Base-by-base conservation (phyloP, 2,797 vertebrate species). In the Characodon lateralis region DNA sequence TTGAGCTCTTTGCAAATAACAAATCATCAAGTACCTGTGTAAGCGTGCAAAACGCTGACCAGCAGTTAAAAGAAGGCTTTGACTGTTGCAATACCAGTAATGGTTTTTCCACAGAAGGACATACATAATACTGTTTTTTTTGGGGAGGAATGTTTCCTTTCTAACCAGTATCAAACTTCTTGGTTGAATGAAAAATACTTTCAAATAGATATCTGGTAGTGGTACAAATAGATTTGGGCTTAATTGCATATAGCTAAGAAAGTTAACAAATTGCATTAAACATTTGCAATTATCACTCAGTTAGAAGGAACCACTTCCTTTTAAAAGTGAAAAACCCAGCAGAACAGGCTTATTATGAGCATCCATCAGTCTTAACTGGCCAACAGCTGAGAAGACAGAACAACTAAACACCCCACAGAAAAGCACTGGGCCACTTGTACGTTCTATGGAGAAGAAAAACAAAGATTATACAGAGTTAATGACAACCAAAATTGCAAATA, bases 231-330 rank as follows among this genome's bases (percentile, higher is more conserved):
- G 6, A 14, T 63, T 8, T 18, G 35, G 35, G 35, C 35, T 35
- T 35, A 35, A 35, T 4, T 35, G 35, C 35, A 35, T 35, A 35
- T 35, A 35, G 35, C 35, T 35, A 18, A 65, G 20, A 63, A 9
- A 63, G 28, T 9, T 35, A 63, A 35, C 6, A 6, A 61, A 61
- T 2, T 61, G 58, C 31, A 6, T 61, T 14, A 31, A 61, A 31
- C 28, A 31, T 5, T 7, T 46, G 2, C 18, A 51, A 51, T 18
- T 51, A 39, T 65, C 35, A 1, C 28, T 65, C 12, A 65, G 6
- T 65, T 65, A 6, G 61, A 65, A 65, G 31, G 61, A 65, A 39
- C 61, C 39, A 66, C 31, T 39, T 66, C 35, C 63, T 66, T 41
- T 66, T 41, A 66, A 66, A 12, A 39, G 63, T 28, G 28, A 63